Base-by-base conservation (phyloP, 2,113 vertebrate genomes). In the Hippoglossus stenolepis region DNA sequence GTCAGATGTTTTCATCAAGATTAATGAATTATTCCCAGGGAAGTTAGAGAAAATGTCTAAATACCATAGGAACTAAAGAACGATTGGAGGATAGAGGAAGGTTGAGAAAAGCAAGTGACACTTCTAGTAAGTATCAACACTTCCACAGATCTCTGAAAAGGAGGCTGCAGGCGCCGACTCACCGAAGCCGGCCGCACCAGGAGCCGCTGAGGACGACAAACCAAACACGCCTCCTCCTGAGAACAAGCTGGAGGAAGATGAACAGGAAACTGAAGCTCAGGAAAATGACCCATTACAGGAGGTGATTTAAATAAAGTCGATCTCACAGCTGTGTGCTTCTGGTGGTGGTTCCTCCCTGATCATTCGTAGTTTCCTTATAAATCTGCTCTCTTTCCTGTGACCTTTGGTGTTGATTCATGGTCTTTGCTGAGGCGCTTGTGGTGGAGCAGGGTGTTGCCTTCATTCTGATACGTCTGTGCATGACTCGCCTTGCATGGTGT, bases 221-320 rank as follows among this genome's bases (percentile, higher is more conserved):
- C 12, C 67, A 40, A 65, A 58, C 18, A 23, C 35, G 14, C 12
- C 61, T 17, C 12, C 61, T 2, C 47, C 71, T 43, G 85, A 82
- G 77, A 68, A 56, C 21, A 49, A 87, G 67, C 61, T 69, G 38
- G 62, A 0, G 0, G 58, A 9, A 51, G 47, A 15, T 18, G 18
- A 51, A 17, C 56, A 57, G 31, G 7, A 31, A 7, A 31, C 31
- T 31, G 31, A 31, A 31, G 6, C 31, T 31, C 31, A 31, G 31
- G 6, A 31, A 31, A 31, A 7, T 31, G 31, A 31, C 6, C 6
- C 31, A 1, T 31, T 31, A 31, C 7, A 31, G 8, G 76, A 90
- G 90, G 90, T 93, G 86, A 87, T 66, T 17, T 40, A 60, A 75
- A 31, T 31, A 59, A 58, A 7, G 1, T 5, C 1, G 13, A 69